Evolutionary conservation across 2,797 vertebrate species (phyloP), one percentile per base, ranked within the genome.

Genomic region (Helicolenus hilgendorfi): DNA sequence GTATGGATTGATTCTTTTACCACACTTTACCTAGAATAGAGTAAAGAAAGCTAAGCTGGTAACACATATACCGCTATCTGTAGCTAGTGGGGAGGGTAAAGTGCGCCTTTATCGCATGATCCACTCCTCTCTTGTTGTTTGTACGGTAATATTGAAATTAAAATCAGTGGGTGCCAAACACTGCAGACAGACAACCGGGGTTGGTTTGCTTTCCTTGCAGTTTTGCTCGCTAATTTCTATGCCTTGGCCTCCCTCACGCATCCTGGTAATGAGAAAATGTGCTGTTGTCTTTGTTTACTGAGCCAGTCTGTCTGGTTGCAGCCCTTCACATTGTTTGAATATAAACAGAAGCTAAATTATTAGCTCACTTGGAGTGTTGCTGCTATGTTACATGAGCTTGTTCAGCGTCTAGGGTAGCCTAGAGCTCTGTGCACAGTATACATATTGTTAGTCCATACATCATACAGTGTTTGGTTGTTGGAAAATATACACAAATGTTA

Each of bases 231-330:
- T 96, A 91, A 97, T 97, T 96, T 96, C 94, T 91, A 77, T 87
- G 93, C 93, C 91, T 89, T 83, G 93, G 94, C 95, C 95, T 95
- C 92, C 93, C 89, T 92, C 94, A 92, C 85, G 92, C 94, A 83
- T 91, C 89, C 86, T 75, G 93, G 93, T 97, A 97, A 97, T 97
- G 96, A 96, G 97, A 96, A 96, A 96, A 96, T 95, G 94, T 91
- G 89, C 89, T 92, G 92, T 92, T 85, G 95, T 95, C 96, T 96
- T 94, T 96, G 95, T 97, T 97, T 97, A 95, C 94, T 87, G 88
- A 95, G 94, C 88, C 88, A 71, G 90, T 89, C 92, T 89, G 88
- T 93, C 92, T 96, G 95, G 92, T 92, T 94, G 92, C 92, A 82
- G 94, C 90, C 90, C 92, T 93, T 91, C 87, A 84, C 94, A 94